Percentiles rank a stretch among this genome's conserved stretches.
phyloP scores from a whole-genome alignment of 2,797 vertebrate species.

The Phyllotis vaccarum region DNA sequence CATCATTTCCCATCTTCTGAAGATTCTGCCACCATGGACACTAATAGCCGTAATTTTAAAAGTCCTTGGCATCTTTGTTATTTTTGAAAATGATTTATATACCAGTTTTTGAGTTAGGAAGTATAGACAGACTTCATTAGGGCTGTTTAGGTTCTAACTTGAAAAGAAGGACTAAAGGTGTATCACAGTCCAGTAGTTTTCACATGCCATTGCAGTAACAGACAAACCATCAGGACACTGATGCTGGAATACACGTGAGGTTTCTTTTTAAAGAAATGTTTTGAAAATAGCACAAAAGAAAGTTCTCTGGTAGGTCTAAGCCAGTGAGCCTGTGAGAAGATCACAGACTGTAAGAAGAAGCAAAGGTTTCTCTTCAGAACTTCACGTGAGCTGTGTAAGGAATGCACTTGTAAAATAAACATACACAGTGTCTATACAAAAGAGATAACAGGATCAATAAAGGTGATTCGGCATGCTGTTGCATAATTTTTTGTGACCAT shows the following conservation, averaged over 20 bases:
- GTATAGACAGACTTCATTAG: background rate
- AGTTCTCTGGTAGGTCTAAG: background rate
- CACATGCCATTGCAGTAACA: background rate
- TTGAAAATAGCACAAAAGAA: constrained; percentile 52
- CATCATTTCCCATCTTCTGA: background rate
- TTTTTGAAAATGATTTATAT: constrained; percentile 15
- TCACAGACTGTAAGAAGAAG: constrained; percentile 1
- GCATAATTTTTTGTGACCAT: background rate
- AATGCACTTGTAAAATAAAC: constrained; percentile 25
- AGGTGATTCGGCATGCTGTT: background rate
- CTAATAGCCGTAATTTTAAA: background rate
- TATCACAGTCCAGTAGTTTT: background rate
- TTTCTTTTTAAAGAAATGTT: constrained; percentile 39
- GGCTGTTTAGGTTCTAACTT: background rate
- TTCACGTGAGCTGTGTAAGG: background rate
- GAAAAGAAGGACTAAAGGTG: background rate
- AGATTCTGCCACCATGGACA: background rate
- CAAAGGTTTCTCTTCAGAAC: background rate
- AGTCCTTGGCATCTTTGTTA: background rate
- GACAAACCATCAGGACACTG: background rate
- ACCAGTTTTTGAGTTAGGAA: background rate
- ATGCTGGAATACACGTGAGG: background rate
- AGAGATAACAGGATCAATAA: background rate
- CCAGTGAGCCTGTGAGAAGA: constrained; percentile 16
- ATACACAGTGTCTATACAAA: background rate